Conservation (phyloP, 2,888 invertebrate genomes). For the Brenthis hecate region DNA sequence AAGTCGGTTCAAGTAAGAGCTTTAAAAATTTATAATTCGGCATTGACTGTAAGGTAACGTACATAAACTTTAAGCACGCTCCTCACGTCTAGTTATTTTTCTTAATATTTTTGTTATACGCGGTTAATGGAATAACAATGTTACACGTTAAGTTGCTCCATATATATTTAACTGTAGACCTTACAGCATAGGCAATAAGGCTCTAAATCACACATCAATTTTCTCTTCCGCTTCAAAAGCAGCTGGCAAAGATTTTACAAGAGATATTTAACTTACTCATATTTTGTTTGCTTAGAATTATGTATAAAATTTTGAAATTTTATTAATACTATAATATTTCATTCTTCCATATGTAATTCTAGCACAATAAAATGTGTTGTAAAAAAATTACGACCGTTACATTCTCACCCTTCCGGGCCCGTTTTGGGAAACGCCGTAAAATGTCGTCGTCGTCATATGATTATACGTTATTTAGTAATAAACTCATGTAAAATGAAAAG, state of each 20-base stretch:
- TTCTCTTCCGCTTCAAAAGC: constrained; percentile 3
- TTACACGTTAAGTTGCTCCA: neutral
- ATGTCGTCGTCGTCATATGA: constrained; percentile 10
- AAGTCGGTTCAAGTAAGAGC: no score
- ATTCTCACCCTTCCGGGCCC: constrained; percentile 19
- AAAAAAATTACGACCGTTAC: constrained; percentile 31
- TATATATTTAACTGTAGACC: neutral
- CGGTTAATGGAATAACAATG: constrained; percentile 27
- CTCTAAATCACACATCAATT: constrained; percentile 1
- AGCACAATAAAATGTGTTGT: constrained; percentile 25
- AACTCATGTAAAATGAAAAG: constrained; percentile 10
- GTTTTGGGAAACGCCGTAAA: constrained; percentile 21
- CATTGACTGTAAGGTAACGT: no score
- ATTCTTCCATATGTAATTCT: constrained; percentile 15
- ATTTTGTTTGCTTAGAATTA: constrained; percentile 10
- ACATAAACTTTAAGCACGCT: constrained; percentile 1
- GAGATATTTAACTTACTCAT: neutral
- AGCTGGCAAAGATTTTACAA: neutral
- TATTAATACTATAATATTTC: constrained; percentile 1
- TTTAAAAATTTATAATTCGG: no score
- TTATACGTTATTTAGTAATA: constrained; percentile 7
- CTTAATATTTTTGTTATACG: constrained; percentile 17
- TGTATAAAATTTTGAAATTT: constrained; percentile 3
- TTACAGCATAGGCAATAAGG: neutral
- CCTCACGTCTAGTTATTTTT: constrained; percentile 14